These are phyloP conservation scores for Chauna torquata DNA, from an alignment of 2,113 vertebrate genomes.

Conservation along the genomic window DNA sequence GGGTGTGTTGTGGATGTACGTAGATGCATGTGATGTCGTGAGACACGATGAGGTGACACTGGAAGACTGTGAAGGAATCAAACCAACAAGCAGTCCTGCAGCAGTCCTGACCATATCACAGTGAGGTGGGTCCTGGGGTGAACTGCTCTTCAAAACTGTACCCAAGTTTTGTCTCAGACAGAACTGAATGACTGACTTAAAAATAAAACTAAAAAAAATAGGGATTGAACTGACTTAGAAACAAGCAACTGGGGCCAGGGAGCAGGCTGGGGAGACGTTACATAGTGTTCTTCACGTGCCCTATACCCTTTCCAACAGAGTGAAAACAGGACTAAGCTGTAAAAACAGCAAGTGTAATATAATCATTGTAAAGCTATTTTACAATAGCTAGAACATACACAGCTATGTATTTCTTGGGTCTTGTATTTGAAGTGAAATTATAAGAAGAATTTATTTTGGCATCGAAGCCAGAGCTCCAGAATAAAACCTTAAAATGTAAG, in stretches of 20 bases:
- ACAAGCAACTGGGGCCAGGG: not conserved
- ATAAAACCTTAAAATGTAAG: constrained; percentile 1
- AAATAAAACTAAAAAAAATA: not conserved
- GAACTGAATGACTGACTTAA: not conserved
- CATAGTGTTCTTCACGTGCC: not conserved
- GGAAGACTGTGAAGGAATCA: not conserved
- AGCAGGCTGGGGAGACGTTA: not conserved
- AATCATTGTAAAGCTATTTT: constrained; percentile 32
- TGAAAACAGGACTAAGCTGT: constrained; percentile 29
- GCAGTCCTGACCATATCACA: not conserved
- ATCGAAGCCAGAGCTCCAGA: not conserved
- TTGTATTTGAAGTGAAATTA: not conserved
- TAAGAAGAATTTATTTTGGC: constrained; percentile 11
- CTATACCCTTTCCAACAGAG: not conserved
- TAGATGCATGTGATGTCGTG: not conserved
- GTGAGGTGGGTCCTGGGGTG: not conserved
- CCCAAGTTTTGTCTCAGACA: not conserved
- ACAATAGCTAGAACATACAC: not conserved
- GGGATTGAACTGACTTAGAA: not conserved
- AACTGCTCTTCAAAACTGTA: not conserved
- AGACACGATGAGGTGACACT: not conserved
- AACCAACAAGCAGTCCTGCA: not conserved
- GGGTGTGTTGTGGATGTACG: not conserved
- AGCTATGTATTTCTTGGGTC: constrained; percentile 33
- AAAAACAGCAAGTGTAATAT: constrained; percentile 1